phyloP scores from a whole-genome alignment of 1,140 invertebrate species.

The Hormaphis cornu region DNA sequence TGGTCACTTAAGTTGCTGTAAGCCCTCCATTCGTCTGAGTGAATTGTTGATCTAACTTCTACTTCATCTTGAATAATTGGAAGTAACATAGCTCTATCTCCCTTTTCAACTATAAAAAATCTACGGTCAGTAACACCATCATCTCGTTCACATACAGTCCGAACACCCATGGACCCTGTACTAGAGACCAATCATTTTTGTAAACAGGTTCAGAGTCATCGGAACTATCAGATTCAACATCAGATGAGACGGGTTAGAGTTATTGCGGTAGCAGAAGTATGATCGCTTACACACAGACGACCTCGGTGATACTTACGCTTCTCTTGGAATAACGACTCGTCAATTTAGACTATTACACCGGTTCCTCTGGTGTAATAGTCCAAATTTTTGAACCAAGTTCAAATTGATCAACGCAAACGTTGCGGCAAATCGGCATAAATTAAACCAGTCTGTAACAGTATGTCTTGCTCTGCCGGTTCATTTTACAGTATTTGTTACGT shows the following conservation, averaged over 20 bases:
- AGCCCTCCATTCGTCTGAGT: conserved; percentile 4
- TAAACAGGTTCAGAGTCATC: too few species aligned
- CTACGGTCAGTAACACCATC: neutral
- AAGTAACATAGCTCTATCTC: neutral
- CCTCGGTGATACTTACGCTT: neutral
- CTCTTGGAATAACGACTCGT: neutral
- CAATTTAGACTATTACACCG: neutral
- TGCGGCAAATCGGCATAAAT: too few species aligned
- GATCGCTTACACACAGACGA: neutral
- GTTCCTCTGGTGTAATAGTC: too few species aligned
- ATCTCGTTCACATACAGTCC: neutral
- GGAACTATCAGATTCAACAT: neutral
- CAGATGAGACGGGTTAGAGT: neutral
- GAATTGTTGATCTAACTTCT: neutral
- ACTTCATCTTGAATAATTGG: neutral
- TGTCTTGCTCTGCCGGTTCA: too few species aligned
- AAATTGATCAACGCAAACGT: too few species aligned
- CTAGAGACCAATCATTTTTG: neutral
- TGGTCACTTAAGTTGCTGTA: conserved; percentile 17
- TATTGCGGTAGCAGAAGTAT: neutral
- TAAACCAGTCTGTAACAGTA: too few species aligned
- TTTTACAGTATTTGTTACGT: too few species aligned
- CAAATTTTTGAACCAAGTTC: neutral
- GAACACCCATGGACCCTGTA: neutral
- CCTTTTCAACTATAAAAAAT: neutral